These are phyloP conservation scores for Okamejei kenojei DNA, from an alignment of 2,797 vertebrate genomes.

Conservation along the genomic window DNA sequence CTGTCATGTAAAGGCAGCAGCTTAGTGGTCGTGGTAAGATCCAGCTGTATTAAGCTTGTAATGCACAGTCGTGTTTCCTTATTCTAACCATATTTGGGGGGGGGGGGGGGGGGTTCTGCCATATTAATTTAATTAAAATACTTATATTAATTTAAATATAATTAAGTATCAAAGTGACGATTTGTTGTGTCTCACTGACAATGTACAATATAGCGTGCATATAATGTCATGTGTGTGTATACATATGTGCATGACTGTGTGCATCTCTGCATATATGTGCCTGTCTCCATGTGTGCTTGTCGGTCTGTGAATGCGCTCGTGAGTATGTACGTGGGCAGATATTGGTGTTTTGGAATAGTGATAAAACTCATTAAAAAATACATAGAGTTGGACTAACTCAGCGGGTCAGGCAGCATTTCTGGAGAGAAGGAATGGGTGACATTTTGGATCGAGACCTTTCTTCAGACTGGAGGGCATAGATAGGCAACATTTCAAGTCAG, in stretches of 20 bases:
- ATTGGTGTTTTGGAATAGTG: neutral
- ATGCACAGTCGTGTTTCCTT: neutral
- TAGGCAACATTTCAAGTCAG: no score
- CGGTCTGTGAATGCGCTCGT: no score
- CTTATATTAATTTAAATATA: neutral
- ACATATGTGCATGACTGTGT: no score
- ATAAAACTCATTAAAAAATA: neutral
- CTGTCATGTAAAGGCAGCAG: slow-evolving; percentile 40
- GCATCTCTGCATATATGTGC: no score
- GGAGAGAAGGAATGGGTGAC: no score
- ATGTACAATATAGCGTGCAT: neutral
- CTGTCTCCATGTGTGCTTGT: no score
- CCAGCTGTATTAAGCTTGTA: slow-evolving; percentile 11
- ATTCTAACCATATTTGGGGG: neutral
- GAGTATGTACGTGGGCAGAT: no score
- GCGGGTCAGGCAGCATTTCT: no score
- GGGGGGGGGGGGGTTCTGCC: neutral
- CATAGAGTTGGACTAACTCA: no score
- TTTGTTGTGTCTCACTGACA: neutral
- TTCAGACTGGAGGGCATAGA: no score
- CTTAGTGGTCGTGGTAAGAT: slow-evolving; percentile 34
- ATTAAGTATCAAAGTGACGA: neutral
- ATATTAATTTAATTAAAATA: neutral
- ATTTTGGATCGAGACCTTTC: no score
- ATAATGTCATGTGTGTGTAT: no score